Evolutionary conservation across 2,113 vertebrate species (phyloP).

Genomic region (Epinephelus fuscoguttatus): DNA sequence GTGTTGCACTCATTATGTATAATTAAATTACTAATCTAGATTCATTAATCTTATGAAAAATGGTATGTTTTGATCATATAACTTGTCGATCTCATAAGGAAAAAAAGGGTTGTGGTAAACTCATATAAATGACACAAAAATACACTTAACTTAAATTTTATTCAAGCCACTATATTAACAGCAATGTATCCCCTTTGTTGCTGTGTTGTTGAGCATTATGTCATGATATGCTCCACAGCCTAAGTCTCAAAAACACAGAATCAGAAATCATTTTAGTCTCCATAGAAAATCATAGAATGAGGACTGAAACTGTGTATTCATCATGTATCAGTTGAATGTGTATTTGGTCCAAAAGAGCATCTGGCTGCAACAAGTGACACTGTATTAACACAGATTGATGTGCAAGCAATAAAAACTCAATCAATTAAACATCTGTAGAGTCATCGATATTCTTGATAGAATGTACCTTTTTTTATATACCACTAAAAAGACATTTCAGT

Average conservation of each 20-base stretch:
- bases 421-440: background rate
- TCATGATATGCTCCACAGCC: background rate
- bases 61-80: background rate
- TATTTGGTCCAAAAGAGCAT: background rate
- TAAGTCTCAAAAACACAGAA: background rate
- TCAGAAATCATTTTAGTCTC: background rate
- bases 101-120: background rate
- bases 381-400: background rate
- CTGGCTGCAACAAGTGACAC: background rate
- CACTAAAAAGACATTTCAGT: background rate
- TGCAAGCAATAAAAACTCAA: slow-evolving; percentile 14
- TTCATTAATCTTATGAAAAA: background rate
- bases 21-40: background rate
- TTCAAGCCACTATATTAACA: background rate
- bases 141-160: background rate
- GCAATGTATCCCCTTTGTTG: background rate
- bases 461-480: background rate
- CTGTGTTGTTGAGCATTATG: background rate
- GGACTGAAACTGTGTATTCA: background rate
- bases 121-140: background rate
- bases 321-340: slow-evolving; percentile 1
- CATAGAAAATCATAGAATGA: background rate
- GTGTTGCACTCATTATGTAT: background rate
- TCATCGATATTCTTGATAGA: background rate
- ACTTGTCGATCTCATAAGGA: background rate